Conservation (phyloP, 2,797 vertebrate species). For the Aldrovandia affinis region DNA sequence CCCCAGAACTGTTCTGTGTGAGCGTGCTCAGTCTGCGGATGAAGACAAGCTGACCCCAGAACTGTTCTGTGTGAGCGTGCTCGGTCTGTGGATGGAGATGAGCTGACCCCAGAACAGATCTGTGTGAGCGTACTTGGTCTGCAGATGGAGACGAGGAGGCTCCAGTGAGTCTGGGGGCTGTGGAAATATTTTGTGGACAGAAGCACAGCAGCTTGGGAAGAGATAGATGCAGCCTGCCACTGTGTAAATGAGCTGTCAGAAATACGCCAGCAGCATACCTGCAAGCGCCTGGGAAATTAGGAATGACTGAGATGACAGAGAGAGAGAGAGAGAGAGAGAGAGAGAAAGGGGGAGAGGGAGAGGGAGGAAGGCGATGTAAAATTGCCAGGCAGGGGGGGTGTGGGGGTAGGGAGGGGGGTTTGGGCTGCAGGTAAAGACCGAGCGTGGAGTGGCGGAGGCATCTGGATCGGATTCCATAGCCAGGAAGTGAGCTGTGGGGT, state of each 20-base stretch:
- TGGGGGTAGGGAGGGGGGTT: slow-evolving; percentile 1
- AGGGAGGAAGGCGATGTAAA: slow-evolving; percentile 49
- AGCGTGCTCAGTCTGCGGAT: background rate
- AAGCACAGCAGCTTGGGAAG: slow-evolving; percentile 45
- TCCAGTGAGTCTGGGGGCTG: slow-evolving; percentile 32
- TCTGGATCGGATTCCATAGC: slow-evolving; percentile 32
- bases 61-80: slow-evolving; percentile 28
- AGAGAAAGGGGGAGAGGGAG: slow-evolving; percentile 40
- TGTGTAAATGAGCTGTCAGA: slow-evolving; percentile 69
- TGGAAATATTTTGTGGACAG: slow-evolving; percentile 30
- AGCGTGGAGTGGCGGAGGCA: slow-evolving; percentile 12
- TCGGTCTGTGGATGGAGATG: slow-evolving; percentile 10
- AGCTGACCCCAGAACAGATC: slow-evolving; percentile 43
- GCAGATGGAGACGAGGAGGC: slow-evolving; percentile 35
- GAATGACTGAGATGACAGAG: slow-evolving; percentile 54
- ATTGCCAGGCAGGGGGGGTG: slow-evolving; percentile 41
- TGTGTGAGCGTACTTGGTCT: background rate
- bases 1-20: slow-evolving; percentile 37
- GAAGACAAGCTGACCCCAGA: slow-evolving; percentile 38
- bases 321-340: slow-evolving; percentile 44
- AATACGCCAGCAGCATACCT: slow-evolving; percentile 54
- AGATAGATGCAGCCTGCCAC: slow-evolving; percentile 69
- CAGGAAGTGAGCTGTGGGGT: slow-evolving; percentile 19
- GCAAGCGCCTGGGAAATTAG: slow-evolving; percentile 52
- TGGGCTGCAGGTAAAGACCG: slow-evolving; percentile 33